Base-by-base conservation (phyloP, 2,888 invertebrate genomes). In the Drosophila fungiperda region DNA sequence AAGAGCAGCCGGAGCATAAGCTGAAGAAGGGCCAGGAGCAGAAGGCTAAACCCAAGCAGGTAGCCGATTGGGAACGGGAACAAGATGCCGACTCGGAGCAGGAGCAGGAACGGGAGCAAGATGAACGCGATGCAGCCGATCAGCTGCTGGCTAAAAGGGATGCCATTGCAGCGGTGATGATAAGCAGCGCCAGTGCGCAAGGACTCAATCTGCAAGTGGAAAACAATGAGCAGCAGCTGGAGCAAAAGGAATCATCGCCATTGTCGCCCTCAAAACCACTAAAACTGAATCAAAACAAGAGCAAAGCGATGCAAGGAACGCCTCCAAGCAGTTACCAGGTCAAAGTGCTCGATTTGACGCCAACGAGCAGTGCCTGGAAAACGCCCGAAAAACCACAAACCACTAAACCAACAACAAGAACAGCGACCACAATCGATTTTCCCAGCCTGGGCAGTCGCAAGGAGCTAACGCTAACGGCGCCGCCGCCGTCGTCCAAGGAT, bases 111-210 rank as follows among this genome's bases (percentile, higher is more conserved):
- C 32, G 11, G n/a, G 68, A 80, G 9, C 48, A 65, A 12, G 72
- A 80, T n/a, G 23, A 55, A 17, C 73, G 78, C n/a, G 81, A 87
- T 68, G 73, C 77, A 53, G 83, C 85, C 0, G 83, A 87, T 52
- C 78, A 75, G 9, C 33, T 89, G 52, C 32, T 86, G 58, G 82
- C 83, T 53, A 81, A 85, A 29, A 80, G 84, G 42, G 63, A 49
- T 0, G 70, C 67, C 48, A 76, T 82, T 17, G 82, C 78, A 1
- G 77, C 83, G 5, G 74, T 74, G 0, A 82, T 87, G 80, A 76
- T 77, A 15, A 84, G 83, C 66, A 89, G 89, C 52, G 87, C 87
- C 69, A 89, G 73, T 54, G 79, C 85, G 0, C 83, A 87, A 35
- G 87, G 83, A 15, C 53, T 86, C 26, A 73, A 49, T 48, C 17